Evolutionary conservation across 2,797 vertebrate genomes (phyloP).

Genomic region (Buphagus erythrorhynchus): DNA sequence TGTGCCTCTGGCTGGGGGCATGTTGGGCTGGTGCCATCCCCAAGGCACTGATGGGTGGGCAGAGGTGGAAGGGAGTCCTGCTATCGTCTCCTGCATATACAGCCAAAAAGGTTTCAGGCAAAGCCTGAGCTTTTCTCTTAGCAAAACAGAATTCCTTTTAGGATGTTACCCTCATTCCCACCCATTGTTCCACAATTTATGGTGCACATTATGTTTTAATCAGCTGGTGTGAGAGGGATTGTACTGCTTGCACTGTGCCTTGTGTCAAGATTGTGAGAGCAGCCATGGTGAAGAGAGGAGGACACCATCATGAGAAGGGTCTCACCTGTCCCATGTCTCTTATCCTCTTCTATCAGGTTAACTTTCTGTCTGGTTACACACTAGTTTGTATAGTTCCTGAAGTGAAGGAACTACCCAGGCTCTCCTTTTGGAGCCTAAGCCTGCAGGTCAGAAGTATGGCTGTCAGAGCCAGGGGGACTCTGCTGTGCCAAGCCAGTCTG

Average conservation of each 20-base stretch:
- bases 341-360: neutral
- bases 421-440: neutral
- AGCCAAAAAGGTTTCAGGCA: neutral
- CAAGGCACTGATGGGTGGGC: neutral
- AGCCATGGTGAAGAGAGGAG: neutral
- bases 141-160: neutral
- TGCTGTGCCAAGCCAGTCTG: neutral
- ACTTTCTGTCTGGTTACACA: neutral
- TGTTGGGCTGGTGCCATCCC: neutral
- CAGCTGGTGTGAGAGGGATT: neutral
- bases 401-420: neutral
- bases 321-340: accelerated
- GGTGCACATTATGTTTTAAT: accelerated
- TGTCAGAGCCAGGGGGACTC: neutral
- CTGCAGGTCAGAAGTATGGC: neutral
- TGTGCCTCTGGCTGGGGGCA: neutral
- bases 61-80: neutral
- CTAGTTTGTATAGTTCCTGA: too few species aligned
- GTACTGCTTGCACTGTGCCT: neutral
- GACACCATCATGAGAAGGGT: accelerated
- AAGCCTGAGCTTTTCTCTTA: neutral
- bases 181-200: neutral
- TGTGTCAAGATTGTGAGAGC: neutral
- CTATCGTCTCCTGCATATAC: neutral
- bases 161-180: neutral